A percentile compares a stretch with the other conserved stretches of the same genome.
Conservation (phyloP, 2,113 vertebrate genomes). For the Lagenorhynchus albirostris region DNA sequence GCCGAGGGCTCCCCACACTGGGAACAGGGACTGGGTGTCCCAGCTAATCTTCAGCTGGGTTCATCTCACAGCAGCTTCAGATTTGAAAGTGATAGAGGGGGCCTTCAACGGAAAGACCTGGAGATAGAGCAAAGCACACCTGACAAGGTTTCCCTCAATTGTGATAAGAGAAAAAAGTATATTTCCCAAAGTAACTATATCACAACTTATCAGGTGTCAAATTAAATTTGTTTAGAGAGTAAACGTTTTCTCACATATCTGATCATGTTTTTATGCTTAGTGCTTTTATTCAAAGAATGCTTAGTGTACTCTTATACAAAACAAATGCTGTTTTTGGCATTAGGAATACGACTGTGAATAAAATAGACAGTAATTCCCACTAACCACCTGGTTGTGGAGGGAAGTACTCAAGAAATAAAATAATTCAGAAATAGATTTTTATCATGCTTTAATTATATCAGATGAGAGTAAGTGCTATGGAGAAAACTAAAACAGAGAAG, state of each 20-base stretch:
- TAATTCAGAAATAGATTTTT: neutral
- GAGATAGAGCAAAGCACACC: neutral
- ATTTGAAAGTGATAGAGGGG: neutral
- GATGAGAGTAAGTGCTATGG: neutral
- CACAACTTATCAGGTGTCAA: neutral
- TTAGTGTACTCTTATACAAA: neutral
- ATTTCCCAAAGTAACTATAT: neutral
- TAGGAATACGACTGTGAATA: neutral
- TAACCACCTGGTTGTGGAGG: neutral
- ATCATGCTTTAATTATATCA: neutral
- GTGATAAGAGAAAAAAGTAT: neutral
- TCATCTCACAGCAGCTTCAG: neutral
- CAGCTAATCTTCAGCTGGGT: neutral
- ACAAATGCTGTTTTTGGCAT: neutral
- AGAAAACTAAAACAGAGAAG: neutral
- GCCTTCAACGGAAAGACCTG: neutral
- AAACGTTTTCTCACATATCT: neutral
- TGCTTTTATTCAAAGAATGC: neutral
- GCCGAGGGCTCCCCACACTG: accelerated
- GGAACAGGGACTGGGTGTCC: neutral
- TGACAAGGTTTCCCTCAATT: neutral
- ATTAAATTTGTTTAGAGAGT: neutral
- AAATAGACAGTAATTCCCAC: neutral
- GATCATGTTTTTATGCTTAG: neutral
- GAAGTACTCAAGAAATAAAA: neutral